Evolutionary conservation across 2,888 invertebrate species (phyloP).

Genomic region (Thera obeliscata): DNA sequence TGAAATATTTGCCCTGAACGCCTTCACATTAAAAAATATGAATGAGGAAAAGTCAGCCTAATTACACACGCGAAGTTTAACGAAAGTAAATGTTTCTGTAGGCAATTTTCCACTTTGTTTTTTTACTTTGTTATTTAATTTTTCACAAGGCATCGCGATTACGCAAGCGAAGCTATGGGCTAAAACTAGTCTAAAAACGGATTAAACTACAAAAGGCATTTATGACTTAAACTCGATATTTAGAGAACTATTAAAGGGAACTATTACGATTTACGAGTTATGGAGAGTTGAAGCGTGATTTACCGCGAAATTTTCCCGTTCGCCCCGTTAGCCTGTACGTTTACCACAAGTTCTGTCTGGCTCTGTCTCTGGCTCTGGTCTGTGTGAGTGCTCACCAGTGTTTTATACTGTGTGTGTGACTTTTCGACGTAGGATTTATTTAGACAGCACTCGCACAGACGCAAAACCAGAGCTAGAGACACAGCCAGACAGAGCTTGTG

Average conservation of each 20-base stretch:
- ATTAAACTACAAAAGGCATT: conserved; percentile 1
- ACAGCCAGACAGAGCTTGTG: no score
- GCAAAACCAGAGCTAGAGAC: no score
- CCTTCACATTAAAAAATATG: conserved; percentile 25
- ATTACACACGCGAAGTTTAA: conserved; percentile 34
- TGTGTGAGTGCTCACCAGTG: no score
- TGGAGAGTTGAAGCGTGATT: conserved; percentile 9
- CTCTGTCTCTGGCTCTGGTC: no score
- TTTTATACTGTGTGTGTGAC: no score
- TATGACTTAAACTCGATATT: conserved; percentile 1
- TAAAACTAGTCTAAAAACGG: neutral
- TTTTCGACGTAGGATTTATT: no score
- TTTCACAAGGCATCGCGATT: neutral
- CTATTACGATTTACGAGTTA: conserved; percentile 5
- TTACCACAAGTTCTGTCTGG: no score
- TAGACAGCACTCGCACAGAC: no score
- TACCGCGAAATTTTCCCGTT: conserved; percentile 8
- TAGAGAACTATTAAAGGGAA: conserved; percentile 1
- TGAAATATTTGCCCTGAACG: conserved; percentile 22
- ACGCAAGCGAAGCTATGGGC: neutral
- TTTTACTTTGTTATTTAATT: no score
- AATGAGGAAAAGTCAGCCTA: conserved; percentile 31
- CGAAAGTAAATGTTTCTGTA: conserved; percentile 24
- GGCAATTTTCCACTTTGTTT: conserved; percentile 27
- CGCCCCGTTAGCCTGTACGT: conserved; percentile 2